Conservation (phyloP, 2,797 vertebrate genomes). For the Ctenopoma kingsleyae region DNA sequence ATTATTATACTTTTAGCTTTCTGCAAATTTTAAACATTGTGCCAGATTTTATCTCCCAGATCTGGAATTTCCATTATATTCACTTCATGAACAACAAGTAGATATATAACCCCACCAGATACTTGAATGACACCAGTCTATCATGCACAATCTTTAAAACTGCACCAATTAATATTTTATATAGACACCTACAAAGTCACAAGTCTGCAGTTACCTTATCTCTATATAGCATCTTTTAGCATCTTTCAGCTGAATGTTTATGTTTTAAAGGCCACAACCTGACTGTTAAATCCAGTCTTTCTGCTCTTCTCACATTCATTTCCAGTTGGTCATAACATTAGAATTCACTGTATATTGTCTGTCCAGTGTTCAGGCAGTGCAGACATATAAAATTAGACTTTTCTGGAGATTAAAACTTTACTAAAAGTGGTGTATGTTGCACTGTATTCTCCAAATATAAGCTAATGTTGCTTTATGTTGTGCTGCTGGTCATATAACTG, state of each 20-base stretch:
- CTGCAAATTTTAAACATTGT: background rate
- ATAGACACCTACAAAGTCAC: background rate
- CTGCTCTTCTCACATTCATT: background rate
- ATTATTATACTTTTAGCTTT: background rate
- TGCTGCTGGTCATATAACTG: background rate
- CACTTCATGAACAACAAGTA: background rate
- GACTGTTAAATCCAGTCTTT: background rate
- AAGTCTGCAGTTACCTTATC: background rate
- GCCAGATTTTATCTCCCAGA: background rate
- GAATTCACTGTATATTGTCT: background rate
- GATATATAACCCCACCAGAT: background rate
- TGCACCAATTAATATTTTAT: background rate
- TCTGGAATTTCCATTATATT: background rate
- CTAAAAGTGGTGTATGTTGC: background rate
- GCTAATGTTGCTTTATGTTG: background rate
- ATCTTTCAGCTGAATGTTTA: background rate
- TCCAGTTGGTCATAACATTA: background rate
- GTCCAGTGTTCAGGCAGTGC: too few species aligned
- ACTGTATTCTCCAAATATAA: background rate
- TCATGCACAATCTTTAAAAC: background rate
- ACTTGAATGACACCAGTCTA: background rate
- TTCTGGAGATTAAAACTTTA: background rate
- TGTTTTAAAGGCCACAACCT: background rate
- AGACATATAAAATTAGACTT: background rate
- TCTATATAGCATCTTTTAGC: background rate